Evolutionary conservation across 2,888 invertebrate species (phyloP), one percentile per base, ranked within the genome.

Genomic region (Cephus pygmeus): DNA sequence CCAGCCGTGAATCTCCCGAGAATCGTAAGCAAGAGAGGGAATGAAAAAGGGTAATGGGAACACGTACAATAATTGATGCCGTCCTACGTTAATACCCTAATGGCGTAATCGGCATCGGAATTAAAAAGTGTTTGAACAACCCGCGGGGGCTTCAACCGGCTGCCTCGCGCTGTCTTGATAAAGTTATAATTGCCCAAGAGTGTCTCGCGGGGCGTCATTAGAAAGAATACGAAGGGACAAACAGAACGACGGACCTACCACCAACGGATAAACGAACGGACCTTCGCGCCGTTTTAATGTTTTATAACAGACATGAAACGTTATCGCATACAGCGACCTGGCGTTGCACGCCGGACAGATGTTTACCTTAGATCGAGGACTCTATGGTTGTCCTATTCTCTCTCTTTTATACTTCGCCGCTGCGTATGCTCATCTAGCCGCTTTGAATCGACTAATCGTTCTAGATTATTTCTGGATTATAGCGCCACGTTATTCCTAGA

Each of bases 91-190:
- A 74, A 74, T 74, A 40, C 34, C 74, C 74, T 74, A 74, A 74
- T 40, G 74, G 74, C 74, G 74, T 35, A 30, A 30, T 34, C 11
- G 23, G 34, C 74, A 40, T 74, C 35, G 34, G 74, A 35, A 74
- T 74, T 74, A 74, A 74, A 74, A 74, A 74, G 34, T 74, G 74
- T 74, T 74, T 74, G 74, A 74, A 74, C 74, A 40, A 30, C 36
- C 74, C 12, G 71, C 30, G 71, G 31, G 33, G 11, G 30, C 33
- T 12, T 30, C 56, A 56, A 23, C 56, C 36, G 74, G n/a, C 74
- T 15, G 36, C 30, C n/a, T 23, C 34, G 35, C 4, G 74, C 30
- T 56, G 71, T 71, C 71, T 71, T 71, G 74, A 74, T 74, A 74
- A 74, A 74, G 74, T 74, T 35, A 30, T 74, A 74, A 74, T 74